Conservation (phyloP, 2,113 vertebrate species). For the Cricetomys ansorgei region DNA sequence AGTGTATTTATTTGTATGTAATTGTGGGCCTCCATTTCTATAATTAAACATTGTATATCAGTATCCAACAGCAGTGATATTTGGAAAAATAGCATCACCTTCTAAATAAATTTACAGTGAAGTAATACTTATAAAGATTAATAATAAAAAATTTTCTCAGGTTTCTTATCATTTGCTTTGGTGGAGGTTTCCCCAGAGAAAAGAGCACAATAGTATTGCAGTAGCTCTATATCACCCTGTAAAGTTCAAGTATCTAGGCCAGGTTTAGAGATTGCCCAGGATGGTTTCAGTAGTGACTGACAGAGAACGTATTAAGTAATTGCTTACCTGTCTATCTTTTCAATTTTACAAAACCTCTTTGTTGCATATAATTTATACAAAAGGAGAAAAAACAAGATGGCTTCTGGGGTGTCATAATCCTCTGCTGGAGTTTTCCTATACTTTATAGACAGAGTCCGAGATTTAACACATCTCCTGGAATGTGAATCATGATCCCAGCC, state of each 20-base stretch:
- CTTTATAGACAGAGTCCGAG: constrained; percentile 44
- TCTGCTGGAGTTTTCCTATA: constrained; percentile 37
- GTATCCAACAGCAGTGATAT: background rate
- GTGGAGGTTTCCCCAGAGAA: background rate
- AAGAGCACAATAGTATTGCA: background rate
- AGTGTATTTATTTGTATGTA: constrained; percentile 1
- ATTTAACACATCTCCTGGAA: constrained; percentile 64
- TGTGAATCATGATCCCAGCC: constrained; percentile 61
- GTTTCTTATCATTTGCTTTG: background rate
- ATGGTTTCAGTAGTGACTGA: background rate
- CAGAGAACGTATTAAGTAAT: background rate
- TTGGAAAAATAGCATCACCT: background rate
- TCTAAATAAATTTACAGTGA: background rate
- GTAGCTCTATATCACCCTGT: background rate
- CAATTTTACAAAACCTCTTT: constrained; percentile 32
- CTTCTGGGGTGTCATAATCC: background rate
- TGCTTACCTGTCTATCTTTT: background rate
- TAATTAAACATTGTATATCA: constrained; percentile 22
- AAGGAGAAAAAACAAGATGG: background rate
- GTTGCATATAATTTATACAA: background rate
- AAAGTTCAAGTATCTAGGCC: background rate
- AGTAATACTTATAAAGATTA: background rate
- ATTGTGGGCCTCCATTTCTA: background rate
- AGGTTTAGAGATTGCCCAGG: background rate
- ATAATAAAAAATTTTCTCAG: background rate